phyloP scores from a whole-genome alignment of 2,113 vertebrate species.

The Gadus macrocephalus region DNA sequence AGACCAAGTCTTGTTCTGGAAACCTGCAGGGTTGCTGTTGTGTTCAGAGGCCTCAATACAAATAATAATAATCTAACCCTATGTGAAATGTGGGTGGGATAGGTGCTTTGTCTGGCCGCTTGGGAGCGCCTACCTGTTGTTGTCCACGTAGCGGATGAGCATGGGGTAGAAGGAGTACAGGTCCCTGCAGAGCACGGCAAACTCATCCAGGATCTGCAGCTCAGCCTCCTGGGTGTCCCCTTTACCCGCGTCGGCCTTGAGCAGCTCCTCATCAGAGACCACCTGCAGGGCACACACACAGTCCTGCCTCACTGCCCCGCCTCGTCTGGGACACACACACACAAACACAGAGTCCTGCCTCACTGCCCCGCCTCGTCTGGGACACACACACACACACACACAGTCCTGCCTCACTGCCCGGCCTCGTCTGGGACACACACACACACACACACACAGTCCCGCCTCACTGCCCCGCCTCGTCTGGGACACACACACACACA shows the following conservation, averaged over 20 bases:
- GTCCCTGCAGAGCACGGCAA: slow-evolving; percentile 91
- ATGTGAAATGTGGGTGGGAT: neutral
- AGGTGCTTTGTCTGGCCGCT: neutral
- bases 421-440: too few relatives aligned
- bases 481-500: too few relatives aligned
- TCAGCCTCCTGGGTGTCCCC: slow-evolving; percentile 91
- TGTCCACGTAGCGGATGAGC: slow-evolving; percentile 95
- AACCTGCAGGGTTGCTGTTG: too few relatives aligned
- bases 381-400: too few relatives aligned
- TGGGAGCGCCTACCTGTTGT: slow-evolving; percentile 80
- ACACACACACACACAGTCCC: too few relatives aligned
- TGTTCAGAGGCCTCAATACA: neutral
- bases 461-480: too few relatives aligned
- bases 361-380: too few relatives aligned
- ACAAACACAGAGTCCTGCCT: too few relatives aligned
- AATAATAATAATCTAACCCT: neutral
- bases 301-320: too few relatives aligned
- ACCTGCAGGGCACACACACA: slow-evolving; percentile 53
- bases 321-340: too few relatives aligned
- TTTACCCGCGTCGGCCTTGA: slow-evolving; percentile 83
- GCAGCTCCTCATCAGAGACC: slow-evolving; percentile 87
- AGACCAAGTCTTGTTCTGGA: too few relatives aligned
- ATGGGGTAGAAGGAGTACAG: slow-evolving; percentile 97
- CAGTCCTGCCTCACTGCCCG: too few relatives aligned
- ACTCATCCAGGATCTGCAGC: slow-evolving; percentile 93